Evolutionary conservation across 2,888 invertebrate species (phyloP).

Genomic region (Acanthococcus lagerstroemiae): DNA sequence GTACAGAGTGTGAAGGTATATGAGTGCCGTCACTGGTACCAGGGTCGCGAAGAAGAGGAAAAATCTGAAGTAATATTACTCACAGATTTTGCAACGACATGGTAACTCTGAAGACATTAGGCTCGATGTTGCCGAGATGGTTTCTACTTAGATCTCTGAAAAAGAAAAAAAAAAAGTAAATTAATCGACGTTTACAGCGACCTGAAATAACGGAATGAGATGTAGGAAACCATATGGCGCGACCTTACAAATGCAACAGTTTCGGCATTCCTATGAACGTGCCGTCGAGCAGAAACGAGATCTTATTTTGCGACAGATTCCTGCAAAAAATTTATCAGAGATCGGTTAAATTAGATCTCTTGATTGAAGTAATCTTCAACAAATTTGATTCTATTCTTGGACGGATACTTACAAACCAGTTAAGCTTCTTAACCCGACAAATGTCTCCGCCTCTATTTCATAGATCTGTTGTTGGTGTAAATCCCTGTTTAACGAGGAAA

Average conservation of each 20-base stretch:
- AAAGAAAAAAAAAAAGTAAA: conserved; percentile 3
- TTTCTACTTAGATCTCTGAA: background rate
- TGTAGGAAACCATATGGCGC: no score
- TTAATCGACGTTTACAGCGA: no score
- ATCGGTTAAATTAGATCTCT: background rate
- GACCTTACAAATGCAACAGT: conserved; percentile 38
- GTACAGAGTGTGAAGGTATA: no score
- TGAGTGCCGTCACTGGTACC: no score
- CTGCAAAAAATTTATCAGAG: conserved; percentile 35
- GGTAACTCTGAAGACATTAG: conserved; percentile 38
- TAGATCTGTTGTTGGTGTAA: conserved; percentile 35
- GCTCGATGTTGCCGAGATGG: conserved; percentile 11
- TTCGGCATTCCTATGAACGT: conserved; percentile 38
- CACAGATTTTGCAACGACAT: conserved; percentile 37
- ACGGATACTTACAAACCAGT: conserved; percentile 37
- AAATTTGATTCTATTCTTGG: no score
- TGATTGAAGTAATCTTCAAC: background rate
- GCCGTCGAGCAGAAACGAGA: conserved; percentile 37
- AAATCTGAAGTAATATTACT: conserved; percentile 31
- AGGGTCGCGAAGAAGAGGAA: background rate
- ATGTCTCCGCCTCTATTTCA: conserved; percentile 36
- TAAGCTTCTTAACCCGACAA: conserved; percentile 37
- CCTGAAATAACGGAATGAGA: no score
- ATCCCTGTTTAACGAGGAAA: conserved; percentile 32
- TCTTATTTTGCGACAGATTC: conserved; percentile 37